Percentiles rank a stretch among this genome's conserved stretches.
Evolutionary conservation across 2,888 invertebrate species (phyloP).

Genomic region (Hirtodrosophila trivittata): DNA sequence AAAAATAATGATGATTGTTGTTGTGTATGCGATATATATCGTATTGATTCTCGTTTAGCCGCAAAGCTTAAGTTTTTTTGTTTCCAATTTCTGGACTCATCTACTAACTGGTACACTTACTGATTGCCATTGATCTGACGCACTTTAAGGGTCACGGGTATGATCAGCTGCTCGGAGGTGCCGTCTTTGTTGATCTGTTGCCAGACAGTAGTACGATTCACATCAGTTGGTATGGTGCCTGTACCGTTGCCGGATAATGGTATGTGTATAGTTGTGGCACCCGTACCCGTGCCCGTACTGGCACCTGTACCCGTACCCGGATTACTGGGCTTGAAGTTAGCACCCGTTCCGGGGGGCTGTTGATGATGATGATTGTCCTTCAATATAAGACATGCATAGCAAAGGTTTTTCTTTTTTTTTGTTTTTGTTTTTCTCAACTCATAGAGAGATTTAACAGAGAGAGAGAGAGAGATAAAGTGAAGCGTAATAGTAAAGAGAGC

Average conservation of each 20-base stretch:
- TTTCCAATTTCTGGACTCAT: neutral
- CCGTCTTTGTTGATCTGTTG: constrained; percentile 91
- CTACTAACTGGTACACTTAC: constrained; percentile 78
- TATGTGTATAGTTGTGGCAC: constrained; percentile 84
- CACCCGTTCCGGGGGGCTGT: constrained; percentile 79
- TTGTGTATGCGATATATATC: constrained; percentile 14
- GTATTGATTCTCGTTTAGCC: constrained; percentile 32
- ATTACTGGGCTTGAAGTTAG: constrained; percentile 78
- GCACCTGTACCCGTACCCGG: constrained; percentile 14
- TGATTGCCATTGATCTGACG: constrained; percentile 83
- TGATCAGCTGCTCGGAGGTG: constrained; percentile 79
- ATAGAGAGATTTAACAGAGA: constrained; percentile 17
- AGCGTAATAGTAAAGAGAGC: constrained; percentile 15
- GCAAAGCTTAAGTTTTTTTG: constrained; percentile 1
- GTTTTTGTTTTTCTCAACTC: constrained; percentile 28
- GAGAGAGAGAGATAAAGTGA: constrained; percentile 17
- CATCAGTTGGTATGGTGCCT: constrained; percentile 90
- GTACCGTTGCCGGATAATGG: constrained; percentile 87
- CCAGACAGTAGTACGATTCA: constrained; percentile 97
- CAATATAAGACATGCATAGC: constrained; percentile 64
- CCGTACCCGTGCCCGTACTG: constrained; percentile 34
- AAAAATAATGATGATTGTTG: constrained; percentile 23
- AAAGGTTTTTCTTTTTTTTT: constrained; percentile 28
- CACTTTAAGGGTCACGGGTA: constrained; percentile 82
- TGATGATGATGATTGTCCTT: constrained; percentile 81